These are phyloP conservation scores for Zootermopsis nevadensis DNA, from an alignment of 2,888 invertebrate genomes.

Conservation along the genomic window DNA sequence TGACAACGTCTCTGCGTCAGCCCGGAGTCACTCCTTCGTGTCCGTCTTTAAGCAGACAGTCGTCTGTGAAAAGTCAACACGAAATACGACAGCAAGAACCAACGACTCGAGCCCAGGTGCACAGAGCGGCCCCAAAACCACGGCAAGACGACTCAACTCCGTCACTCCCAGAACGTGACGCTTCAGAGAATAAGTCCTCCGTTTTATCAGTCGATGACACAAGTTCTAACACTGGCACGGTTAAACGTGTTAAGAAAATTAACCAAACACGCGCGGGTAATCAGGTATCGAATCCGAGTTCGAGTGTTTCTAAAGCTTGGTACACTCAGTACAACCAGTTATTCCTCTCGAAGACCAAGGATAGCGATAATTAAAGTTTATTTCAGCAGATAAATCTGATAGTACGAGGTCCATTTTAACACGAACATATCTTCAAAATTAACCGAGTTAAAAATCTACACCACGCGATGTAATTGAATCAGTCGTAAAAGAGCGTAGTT, in stretches of 20 bases:
- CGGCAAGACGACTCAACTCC: not conserved
- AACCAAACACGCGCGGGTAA: slow-evolving; percentile 4
- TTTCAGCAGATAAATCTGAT: not conserved
- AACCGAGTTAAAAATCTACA: too few species aligned
- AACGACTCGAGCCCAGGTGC: not conserved
- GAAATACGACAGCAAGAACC: not conserved
- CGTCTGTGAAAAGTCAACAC: not conserved
- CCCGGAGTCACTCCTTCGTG: not conserved
- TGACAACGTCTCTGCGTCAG: not conserved
- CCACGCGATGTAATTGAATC: too few species aligned
- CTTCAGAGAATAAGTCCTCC: not conserved
- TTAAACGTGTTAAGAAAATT: slow-evolving; percentile 44
- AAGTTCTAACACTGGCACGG: slow-evolving; percentile 50
- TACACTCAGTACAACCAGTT: slow-evolving; percentile 46
- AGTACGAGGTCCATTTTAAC: not conserved
- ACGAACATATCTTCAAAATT: not conserved
- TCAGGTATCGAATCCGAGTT: not conserved
- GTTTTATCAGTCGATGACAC: slow-evolving; percentile 43
- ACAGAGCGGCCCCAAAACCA: not conserved
- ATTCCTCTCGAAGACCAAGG: slow-evolving; percentile 36
- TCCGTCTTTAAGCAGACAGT: not conserved
- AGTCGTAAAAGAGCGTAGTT: too few species aligned
- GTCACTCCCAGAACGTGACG: slow-evolving; percentile 22
- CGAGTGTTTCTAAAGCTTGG: slow-evolving; percentile 28
- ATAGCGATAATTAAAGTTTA: not conserved